phyloP scores from a whole-genome alignment of 1,140 invertebrate genomes.

The Pararge aegeria region DNA sequence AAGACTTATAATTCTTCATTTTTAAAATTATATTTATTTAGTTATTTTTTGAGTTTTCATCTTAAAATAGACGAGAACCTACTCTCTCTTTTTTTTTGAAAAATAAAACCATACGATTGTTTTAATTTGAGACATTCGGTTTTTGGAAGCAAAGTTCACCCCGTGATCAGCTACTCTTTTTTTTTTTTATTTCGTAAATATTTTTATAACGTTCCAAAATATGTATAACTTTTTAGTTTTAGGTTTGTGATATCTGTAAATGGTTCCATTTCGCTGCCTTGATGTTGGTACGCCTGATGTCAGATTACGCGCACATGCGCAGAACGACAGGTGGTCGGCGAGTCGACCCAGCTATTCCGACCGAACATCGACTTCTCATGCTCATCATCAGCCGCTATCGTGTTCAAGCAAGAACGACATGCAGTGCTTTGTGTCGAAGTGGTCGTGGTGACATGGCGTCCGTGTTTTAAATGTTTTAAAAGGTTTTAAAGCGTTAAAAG shows the following conservation, averaged over 20 bases:
- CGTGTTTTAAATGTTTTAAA: conserved; percentile 62
- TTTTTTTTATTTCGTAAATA: too few relatives aligned
- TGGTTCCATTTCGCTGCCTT: conserved; percentile 39
- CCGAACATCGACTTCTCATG: conserved; percentile 77
- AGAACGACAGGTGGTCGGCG: conserved; percentile 78
- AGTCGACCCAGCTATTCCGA: conserved; percentile 72
- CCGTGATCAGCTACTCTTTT: too few relatives aligned
- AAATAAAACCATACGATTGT: too few relatives aligned
- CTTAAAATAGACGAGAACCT: too few relatives aligned
- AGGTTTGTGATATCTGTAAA: conserved; percentile 44
- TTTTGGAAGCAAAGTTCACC: too few relatives aligned
- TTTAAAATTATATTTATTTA: too few relatives aligned
- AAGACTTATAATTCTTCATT: too few relatives aligned
- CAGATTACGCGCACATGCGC: conserved; percentile 77
- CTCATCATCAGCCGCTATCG: conserved; percentile 78
- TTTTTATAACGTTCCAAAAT: too few relatives aligned
- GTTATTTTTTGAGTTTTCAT: too few relatives aligned
- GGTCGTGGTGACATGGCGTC: conserved; percentile 78
- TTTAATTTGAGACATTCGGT: too few relatives aligned
- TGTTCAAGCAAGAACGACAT: conserved; percentile 74
- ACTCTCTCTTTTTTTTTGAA: too few relatives aligned
- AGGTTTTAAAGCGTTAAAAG: conserved; percentile 50
- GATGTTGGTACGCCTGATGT: conserved; percentile 61
- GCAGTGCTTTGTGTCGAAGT: conserved; percentile 77
- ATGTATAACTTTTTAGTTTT: too few relatives aligned